Conservation (phyloP, 2,888 invertebrate genomes). For the Drosophila multiciliata region DNA sequence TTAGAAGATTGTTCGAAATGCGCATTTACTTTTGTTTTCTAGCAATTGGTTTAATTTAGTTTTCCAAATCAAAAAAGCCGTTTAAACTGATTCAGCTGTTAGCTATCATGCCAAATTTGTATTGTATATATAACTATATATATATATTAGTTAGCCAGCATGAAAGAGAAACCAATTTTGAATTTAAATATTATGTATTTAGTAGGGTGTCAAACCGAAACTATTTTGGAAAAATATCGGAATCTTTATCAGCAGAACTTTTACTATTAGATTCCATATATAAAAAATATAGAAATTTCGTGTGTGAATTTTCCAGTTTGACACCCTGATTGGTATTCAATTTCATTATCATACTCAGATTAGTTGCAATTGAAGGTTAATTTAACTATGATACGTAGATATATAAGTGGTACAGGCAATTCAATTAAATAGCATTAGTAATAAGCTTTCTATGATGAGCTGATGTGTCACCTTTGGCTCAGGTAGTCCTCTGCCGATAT, state of each 20-base stretch:
- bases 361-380: conserved; percentile 36
- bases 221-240: neutral
- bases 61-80: conserved; percentile 35
- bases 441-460: conserved; percentile 73
- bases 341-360: conserved; percentile 26
- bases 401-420: conserved; percentile 52
- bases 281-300: no score
- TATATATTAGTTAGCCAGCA: conserved; percentile 15
- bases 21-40: conserved; percentile 26
- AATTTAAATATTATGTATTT: neutral
- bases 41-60: conserved; percentile 26
- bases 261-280: no score
- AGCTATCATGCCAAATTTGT: conserved; percentile 53
- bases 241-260: no score
- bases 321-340: conserved; percentile 2
- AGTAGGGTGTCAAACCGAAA: neutral
- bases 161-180: conserved; percentile 16
- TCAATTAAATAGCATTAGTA: conserved; percentile 65
- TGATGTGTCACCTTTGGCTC: conserved; percentile 77
- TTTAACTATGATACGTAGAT: conserved; percentile 8
- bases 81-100: conserved; percentile 38
- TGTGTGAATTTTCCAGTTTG: neutral
- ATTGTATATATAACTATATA: neutral
- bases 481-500: conserved; percentile 58
- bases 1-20: conserved; percentile 56